Percentiles rank a stretch among this genome's conserved stretches.
phyloP scores from a whole-genome alignment of 2,113 vertebrate species.

The Balaenoptera acutorostrata region DNA sequence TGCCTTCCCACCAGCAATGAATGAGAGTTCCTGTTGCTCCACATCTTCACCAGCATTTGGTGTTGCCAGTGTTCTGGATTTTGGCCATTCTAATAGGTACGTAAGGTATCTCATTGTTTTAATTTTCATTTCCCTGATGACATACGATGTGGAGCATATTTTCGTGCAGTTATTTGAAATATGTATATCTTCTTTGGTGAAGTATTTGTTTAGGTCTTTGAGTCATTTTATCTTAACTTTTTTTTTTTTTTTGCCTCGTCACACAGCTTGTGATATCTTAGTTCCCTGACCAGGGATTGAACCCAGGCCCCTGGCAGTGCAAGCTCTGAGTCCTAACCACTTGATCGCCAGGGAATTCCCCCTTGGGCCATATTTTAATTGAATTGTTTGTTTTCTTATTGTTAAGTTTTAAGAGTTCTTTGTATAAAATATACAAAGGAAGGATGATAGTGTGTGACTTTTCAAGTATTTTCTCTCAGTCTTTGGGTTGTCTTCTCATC shows the following conservation, averaged over 20 bases:
- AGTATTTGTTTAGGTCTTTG: neutral
- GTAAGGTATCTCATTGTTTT: neutral
- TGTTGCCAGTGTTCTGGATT: neutral
- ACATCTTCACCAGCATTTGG: neutral
- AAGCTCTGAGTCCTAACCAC: neutral
- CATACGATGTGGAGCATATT: neutral
- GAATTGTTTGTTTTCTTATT: neutral
- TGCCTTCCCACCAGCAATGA: neutral
- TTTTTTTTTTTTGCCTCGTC: neutral
- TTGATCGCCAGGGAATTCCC: neutral
- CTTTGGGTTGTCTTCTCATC: neutral
- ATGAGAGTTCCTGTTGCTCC: neutral
- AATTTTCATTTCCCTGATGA: neutral
- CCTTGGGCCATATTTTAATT: neutral
- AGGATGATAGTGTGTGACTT: neutral
- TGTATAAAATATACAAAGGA: neutral
- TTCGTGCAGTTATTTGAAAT: neutral
- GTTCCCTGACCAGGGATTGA: neutral
- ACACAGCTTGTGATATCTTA: neutral
- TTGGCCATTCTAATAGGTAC: neutral
- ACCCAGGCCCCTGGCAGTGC: neutral
- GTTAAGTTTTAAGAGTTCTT: neutral
- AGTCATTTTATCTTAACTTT: neutral
- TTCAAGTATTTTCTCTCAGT: neutral
- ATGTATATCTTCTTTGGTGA: neutral